Evolutionary conservation across 2,888 invertebrate genomes (phyloP), one percentile per base, ranked within the genome.

Genomic region (Octodonta nipae): DNA sequence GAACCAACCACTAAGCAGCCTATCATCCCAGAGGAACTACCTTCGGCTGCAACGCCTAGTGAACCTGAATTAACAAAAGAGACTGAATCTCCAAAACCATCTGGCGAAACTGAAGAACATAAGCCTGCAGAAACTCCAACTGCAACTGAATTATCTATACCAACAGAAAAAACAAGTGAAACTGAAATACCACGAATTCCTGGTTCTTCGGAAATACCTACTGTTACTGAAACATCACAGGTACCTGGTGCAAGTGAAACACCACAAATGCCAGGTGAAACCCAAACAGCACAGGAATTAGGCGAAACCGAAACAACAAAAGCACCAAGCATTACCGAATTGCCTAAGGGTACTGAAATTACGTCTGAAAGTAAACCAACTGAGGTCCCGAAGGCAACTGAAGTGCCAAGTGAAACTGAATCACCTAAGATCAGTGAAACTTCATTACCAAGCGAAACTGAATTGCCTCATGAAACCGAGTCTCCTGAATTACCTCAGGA

Each of bases 211-310:
- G 28, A 24, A 15, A 2, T 11, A 28, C 10, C 33, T 5, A 13
- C 25, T 28, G 30, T 33, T 26, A 25, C 36, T 29, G 33, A 36
- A 13, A 43, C 41, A 6, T 41, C 45, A 32, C 28, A n/a, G n/a
- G 13, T n/a, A 5, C 25, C 7, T 25, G 25, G 22, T 22, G 12
- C n/a, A n/a, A n/a, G n/a, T n/a, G n/a, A n/a, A n/a, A n/a, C n/a
- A n/a, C n/a, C n/a, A n/a, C n/a, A n/a, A n/a, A n/a, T n/a, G n/a
- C n/a, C n/a, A n/a, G n/a, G 7, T 30, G 27, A 29, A 35, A 15
- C 16, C 7, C 27, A 17, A 30, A 36, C 32, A 16, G 32, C 41
- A 16, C 35, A 37, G 30, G 2, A 20, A 28, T 11, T 16, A 10
- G 10, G 11, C 10, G 28, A 26, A 27, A 30, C 31, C 22, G 32